A percentile compares a stretch with the other conserved stretches of the same genome.
Evolutionary conservation across 2,888 invertebrate species (phyloP).

Genomic region (Nycteola revayana): DNA sequence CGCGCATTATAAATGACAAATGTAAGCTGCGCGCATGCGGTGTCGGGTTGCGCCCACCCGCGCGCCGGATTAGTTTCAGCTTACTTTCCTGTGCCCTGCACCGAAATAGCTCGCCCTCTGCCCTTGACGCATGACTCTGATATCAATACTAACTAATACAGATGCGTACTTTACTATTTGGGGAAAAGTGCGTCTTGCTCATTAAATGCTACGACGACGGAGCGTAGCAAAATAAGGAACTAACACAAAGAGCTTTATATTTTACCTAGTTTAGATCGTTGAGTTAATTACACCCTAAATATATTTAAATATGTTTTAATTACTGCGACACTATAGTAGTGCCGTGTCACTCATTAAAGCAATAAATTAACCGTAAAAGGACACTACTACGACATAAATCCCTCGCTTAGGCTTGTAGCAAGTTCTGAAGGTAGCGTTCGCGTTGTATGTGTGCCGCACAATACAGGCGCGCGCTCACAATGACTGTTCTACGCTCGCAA

Average conservation of each 20-base stretch:
- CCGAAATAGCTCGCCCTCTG: slow-evolving; percentile 62
- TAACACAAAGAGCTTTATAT: no score
- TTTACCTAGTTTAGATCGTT: no score
- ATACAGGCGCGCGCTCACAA: slow-evolving; percentile 25
- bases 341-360: slow-evolving; percentile 8
- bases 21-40: slow-evolving; percentile 73
- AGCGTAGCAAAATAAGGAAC: background rate
- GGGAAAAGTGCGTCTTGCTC: no score
- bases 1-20: slow-evolving; percentile 82
- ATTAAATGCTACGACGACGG: no score
- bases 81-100: slow-evolving; percentile 60
- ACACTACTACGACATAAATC: slow-evolving; percentile 28
- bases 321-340: no score
- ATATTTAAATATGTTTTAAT: no score
- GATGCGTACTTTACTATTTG: background rate
- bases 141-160: slow-evolving; percentile 57
- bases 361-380: slow-evolving; percentile 26
- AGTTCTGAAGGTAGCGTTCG: slow-evolving; percentile 7
- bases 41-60: slow-evolving; percentile 79
- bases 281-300: no score
- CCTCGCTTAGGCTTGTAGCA: no score
- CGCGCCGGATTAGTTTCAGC: slow-evolving; percentile 75
- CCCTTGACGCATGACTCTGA: slow-evolving; percentile 60
- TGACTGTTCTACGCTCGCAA: slow-evolving; percentile 32
- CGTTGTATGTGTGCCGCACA: slow-evolving; percentile 22